These are phyloP conservation scores for Aphodius sticticus DNA, from an alignment of 2,888 invertebrate genomes.

Conservation along the genomic window DNA sequence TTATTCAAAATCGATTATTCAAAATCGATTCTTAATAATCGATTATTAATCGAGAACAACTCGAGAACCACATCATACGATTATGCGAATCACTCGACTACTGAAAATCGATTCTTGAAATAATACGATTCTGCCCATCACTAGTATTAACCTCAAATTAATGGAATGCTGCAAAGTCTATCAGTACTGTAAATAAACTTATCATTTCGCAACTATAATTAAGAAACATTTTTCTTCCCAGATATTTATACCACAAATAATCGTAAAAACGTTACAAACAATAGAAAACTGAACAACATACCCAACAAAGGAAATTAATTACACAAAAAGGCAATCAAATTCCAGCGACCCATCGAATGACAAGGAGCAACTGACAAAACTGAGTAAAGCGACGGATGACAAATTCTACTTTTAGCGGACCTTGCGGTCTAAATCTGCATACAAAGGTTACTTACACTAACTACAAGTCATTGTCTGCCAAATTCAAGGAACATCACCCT, in stretches of 20 bases:
- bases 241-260: background rate
- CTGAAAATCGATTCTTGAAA: too few relatives aligned
- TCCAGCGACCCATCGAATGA: background rate
- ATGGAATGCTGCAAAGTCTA: background rate
- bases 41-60: too few relatives aligned
- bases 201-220: background rate
- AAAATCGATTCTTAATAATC: too few relatives aligned
- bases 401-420: conserved; percentile 21
- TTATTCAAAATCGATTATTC: too few relatives aligned
- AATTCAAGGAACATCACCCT: conserved; percentile 7
- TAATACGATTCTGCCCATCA: too few relatives aligned
- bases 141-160: background rate
- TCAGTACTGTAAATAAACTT: background rate
- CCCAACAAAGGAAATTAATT: background rate
- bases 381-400: background rate
- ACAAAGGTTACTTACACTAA: conserved; percentile 24
- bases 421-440: conserved; percentile 22
- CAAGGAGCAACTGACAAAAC: background rate
- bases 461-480: conserved; percentile 22
- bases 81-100: too few relatives aligned
- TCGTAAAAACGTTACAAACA: background rate
- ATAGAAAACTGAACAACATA: too few relatives aligned
- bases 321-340: background rate
- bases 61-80: too few relatives aligned
- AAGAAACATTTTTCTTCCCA: background rate